phyloP scores from a whole-genome alignment of 2,113 vertebrate species.

The rabbit (Oryctolagus cuniculus) region DNA sequence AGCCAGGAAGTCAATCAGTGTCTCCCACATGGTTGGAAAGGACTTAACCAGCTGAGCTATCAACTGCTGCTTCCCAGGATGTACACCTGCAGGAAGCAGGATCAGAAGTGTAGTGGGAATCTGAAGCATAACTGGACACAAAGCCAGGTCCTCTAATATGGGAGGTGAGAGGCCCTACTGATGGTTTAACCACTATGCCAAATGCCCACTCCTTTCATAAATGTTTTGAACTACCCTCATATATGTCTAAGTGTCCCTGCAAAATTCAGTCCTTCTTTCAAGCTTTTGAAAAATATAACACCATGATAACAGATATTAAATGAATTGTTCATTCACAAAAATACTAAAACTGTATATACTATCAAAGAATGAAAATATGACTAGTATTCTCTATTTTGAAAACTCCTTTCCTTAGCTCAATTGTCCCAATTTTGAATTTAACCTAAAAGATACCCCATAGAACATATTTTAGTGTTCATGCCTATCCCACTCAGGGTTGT shows the following conservation, averaged over 20 bases:
- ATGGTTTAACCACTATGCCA: too few species aligned
- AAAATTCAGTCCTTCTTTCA: not conserved
- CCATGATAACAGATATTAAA: not conserved
- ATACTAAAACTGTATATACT: not conserved
- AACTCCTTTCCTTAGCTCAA: not conserved
- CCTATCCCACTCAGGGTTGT: not conserved
- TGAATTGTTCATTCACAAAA: constrained; percentile 33
- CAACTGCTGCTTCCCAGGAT: too few species aligned
- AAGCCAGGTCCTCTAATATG: too few species aligned
- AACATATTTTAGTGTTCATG: not conserved
- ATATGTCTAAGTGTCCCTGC: not conserved
- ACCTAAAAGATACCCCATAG: not conserved
- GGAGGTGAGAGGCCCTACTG: too few species aligned
- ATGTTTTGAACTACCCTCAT: too few species aligned
- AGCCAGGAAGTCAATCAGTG: too few species aligned
- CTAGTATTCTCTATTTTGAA: not conserved
- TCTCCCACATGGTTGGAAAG: too few species aligned
- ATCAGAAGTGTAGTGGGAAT: too few species aligned
- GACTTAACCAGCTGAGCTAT: too few species aligned
- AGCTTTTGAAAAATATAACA: not conserved
- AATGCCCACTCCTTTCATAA: too few species aligned
- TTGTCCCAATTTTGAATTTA: not conserved
- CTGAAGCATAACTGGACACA: too few species aligned
- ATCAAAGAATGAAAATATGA: constrained; percentile 39
- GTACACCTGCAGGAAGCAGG: too few species aligned